Conservation (phyloP, 2,888 invertebrate genomes). For the Drosophila seclusa region DNA sequence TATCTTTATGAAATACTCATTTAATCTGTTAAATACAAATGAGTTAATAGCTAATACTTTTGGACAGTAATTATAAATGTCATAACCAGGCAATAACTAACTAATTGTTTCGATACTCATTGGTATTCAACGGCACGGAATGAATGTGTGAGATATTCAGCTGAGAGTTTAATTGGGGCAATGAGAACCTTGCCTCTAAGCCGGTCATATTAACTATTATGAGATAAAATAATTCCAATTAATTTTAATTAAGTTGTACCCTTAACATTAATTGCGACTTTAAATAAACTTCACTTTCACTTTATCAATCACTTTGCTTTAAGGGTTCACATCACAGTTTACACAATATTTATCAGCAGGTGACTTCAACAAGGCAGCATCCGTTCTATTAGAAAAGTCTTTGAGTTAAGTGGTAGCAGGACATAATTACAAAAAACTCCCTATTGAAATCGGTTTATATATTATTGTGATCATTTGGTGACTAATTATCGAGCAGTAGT, state of each 20-base stretch:
- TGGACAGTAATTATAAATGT: background rate
- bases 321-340: background rate
- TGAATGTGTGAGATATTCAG: background rate
- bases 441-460: background rate
- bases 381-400: background rate
- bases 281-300: background rate
- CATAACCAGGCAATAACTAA: background rate
- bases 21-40: background rate
- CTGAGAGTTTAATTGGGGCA: background rate
- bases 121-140: background rate
- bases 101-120: background rate
- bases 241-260: background rate
- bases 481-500: background rate
- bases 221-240: background rate
- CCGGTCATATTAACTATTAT: background rate
- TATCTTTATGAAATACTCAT: background rate
- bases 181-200: background rate
- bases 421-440: background rate
- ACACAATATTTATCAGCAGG: background rate
- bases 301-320: background rate
- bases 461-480: background rate
- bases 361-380: background rate
- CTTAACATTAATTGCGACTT: background rate
- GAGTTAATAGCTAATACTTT: background rate
- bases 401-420: background rate